Evolutionary conservation across 2,888 invertebrate species (phyloP), one percentile per base, ranked within the genome.

Genomic region (Lepidonotus clava): DNA sequence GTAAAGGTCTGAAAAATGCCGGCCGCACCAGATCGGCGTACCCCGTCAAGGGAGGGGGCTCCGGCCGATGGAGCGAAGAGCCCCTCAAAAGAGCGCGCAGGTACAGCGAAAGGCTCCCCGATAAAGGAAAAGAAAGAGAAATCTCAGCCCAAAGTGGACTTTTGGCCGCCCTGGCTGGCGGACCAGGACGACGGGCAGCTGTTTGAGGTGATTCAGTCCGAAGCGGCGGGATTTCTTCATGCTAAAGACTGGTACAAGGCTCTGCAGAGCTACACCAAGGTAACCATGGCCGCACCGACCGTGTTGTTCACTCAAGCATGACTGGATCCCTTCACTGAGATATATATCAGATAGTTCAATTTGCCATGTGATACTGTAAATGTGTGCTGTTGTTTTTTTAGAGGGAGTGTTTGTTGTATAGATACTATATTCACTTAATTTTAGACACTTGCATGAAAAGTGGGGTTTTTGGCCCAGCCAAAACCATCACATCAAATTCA

Each of bases 211-310:
- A 88, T 91, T 11, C 89, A 92, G 56, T 92, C 92, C 87, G 93
- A 93, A 87, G 93, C 91, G 21, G 91, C 91, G 66, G 91, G 92
- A 86, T 93, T 93, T 86, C 90, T 92, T 11, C 92, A 93, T 51
- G 92, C 92, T 53, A 89, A 92, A 56, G 91, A 92, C 56, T 93
- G 89, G 86, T 88, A 90, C 28, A 93, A 92, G 90, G 94, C 94
- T 6, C 92, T 94, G 84, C 92, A 92, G 86, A 93, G 92, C 87
- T 94, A 93, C 86, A 92, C 92, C 14, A 92, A 93, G 93, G 94
- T 93, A 86, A 86, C 18, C 36, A 66, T 18, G 34, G 21, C 28
- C 0, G n/a, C n/a, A n/a, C n/a, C n/a, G n/a, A n/a, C n/a, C n/a
- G n/a, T n/a, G n/a, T n/a, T n/a, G n/a, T 18, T 18, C 46, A 46